Evolutionary conservation across 2,888 invertebrate genomes (phyloP), one percentile per base, ranked within the genome.

Genomic region (Netelia virgata): DNA sequence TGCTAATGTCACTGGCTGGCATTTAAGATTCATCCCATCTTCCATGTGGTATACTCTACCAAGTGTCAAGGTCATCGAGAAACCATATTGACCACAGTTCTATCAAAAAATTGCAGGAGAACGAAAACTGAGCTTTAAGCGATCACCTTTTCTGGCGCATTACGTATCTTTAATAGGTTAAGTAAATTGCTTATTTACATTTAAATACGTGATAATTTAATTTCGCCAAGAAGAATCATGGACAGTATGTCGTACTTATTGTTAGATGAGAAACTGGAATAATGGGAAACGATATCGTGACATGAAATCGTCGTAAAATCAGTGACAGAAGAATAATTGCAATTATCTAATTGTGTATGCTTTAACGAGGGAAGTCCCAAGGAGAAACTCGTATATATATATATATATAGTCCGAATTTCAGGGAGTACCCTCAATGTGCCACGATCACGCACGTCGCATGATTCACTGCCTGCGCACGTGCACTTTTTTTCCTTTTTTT

Each of bases 381-480:
- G 36, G 16, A 70, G 28, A 76, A 70, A 28, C 18, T 9, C 63
- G 10, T 23, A n/a, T n/a, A n/a, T n/a, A n/a, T n/a, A n/a, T n/a
- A n/a, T n/a, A n/a, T n/a, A 10, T 20, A n/a, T 18, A 20, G 11
- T n/a, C 8, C 74, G 63, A n/a, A 55, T 53, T 68, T 68, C 57
- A 14, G 82, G 75, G 76, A 76, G 3, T 76, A 23, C 59, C 69
- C 57, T 18, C 43, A 28, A 76, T n/a, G 64, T 43, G 36, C 64
- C 61, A 14, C 10, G 57, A 69, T 68, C 73, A 55, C 63, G 66
- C 36, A 14, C 18, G 47, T 11, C 23, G 16, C 57, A 20, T 61
- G 50, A 68, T 47, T 18, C 50, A 6, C 8, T 47, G 41, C 8
- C 18, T 63, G 59, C 28, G 61, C 70, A 63, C 8, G 61, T 20